A percentile compares a stretch with the other conserved stretches of the same genome.
Conservation (phyloP, 2,113 vertebrate species). For the Danionella cerebrum region DNA sequence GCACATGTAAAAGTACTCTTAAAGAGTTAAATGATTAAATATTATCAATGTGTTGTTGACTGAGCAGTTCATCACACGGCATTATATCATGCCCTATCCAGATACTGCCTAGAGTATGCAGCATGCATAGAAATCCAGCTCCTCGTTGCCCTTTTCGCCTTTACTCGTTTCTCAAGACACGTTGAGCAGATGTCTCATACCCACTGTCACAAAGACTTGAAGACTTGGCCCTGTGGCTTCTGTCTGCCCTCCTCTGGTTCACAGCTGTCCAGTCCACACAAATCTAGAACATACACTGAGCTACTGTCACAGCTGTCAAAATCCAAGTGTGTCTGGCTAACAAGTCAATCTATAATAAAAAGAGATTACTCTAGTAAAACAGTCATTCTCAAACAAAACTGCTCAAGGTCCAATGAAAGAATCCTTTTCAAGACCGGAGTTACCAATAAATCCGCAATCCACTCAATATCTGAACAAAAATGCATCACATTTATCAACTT, state of each 20-base stretch:
- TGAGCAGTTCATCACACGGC: neutral
- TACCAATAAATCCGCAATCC: too few relatives aligned
- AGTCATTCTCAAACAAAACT: neutral
- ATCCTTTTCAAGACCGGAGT: too few relatives aligned
- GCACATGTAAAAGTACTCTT: too few relatives aligned
- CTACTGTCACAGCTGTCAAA: slow-evolving; percentile 15
- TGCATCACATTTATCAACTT: too few relatives aligned
- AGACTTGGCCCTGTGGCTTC: slow-evolving; percentile 18
- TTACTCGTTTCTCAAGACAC: slow-evolving; percentile 17
- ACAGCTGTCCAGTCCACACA: slow-evolving; percentile 26
- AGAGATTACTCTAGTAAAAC: slow-evolving; percentile 8
- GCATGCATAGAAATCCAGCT: neutral
- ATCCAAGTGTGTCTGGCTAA: slow-evolving; percentile 22
- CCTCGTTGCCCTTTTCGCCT: slow-evolving; percentile 6
- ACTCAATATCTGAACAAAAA: too few relatives aligned
- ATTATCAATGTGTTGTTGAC: too few relatives aligned
- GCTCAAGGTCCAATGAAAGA: too few relatives aligned
- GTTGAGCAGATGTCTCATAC: slow-evolving; percentile 24
- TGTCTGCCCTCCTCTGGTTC: slow-evolving; percentile 9
- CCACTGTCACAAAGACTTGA: slow-evolving; percentile 18
- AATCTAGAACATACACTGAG: neutral
- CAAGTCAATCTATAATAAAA: slow-evolving; percentile 30
- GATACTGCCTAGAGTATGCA: neutral
- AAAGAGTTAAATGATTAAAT: too few relatives aligned
- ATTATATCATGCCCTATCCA: neutral